Base-by-base conservation (phyloP, 2,888 invertebrate genomes). In the Epinotia ramella region DNA sequence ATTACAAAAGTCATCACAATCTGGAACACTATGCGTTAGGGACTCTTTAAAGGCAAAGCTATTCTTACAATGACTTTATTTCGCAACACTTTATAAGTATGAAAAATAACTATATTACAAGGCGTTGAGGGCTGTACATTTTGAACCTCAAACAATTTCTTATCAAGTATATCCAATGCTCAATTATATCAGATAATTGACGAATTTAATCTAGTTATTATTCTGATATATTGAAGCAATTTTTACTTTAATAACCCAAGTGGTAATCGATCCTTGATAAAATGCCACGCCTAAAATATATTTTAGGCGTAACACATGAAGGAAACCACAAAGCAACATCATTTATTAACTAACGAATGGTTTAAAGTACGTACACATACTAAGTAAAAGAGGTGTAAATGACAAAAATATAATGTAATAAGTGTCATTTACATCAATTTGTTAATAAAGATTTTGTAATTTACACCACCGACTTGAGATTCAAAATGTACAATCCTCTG, bases 1-100 rank as follows among this genome's bases (percentile, higher is more conserved):
- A 82, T 84, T 78, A 81, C 78, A 83, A 83, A 83, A 81, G 66
- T 79, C 80, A 84, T 84, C 84, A 83, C 83, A 85, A 80, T 80
- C 80, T 77, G 79, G 83, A 83, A 83, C 82, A 83, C 84, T 85
- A 85, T 83, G 82, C 83, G 79, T 81, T 77, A 79, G 80, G 81
- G 82, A 82, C 80, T 79, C 74, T 80, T 78, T 75, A 79, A 83
- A 84, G 83, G 84, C 84, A 74, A 84, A 84, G 84, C 84, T 83
- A 81, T 73, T 68, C 74, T 73, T 78, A 78, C 33, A 69, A 76
- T 72, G 33, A 62, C 56, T 72, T 76, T 71, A 75, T 56, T 63
- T 66, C 33, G 72, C 76, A 76, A 76, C 76, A 76, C 46, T 76
- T 76, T 76, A 76, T 62, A 76, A 67, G 76, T 76, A 76, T 76